Conservation (phyloP, 2,113 vertebrate genomes). For the Synodontis membranacea region DNA sequence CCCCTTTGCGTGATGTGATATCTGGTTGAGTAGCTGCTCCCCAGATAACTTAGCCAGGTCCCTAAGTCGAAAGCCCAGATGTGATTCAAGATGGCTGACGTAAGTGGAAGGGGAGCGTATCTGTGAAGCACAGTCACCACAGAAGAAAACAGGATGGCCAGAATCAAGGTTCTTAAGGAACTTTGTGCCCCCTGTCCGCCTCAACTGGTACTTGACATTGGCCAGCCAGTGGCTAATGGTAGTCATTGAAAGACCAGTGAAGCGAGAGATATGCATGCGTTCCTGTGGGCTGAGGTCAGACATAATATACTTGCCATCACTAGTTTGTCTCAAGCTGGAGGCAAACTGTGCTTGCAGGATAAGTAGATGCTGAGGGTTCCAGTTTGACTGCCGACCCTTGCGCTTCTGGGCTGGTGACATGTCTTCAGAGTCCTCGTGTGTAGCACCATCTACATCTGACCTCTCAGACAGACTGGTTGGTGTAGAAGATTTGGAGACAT, state of each 20-base stretch:
- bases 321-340: slow-evolving; percentile 93
- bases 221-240: slow-evolving; percentile 99
- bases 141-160: slow-evolving; percentile 98
- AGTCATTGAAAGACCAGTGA: slow-evolving; percentile 98
- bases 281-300: slow-evolving; percentile 98
- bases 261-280: slow-evolving; percentile 97
- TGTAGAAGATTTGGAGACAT: slow-evolving; percentile 94
- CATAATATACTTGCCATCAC: slow-evolving; percentile 96
- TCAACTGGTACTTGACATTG: slow-evolving; percentile 98
- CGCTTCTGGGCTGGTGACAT: slow-evolving; percentile 94
- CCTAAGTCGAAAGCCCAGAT: slow-evolving; percentile 95
- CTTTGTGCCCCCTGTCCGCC: slow-evolving; percentile 98
- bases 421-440: slow-evolving; percentile 91
- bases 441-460: slow-evolving; percentile 89
- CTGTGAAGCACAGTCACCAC: slow-evolving; percentile 97
- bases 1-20: slow-evolving; percentile 89
- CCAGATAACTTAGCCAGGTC: slow-evolving; percentile 94
- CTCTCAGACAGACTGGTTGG: slow-evolving; percentile 95
- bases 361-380: slow-evolving; percentile 98
- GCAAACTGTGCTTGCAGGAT: slow-evolving; percentile 99
- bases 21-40: slow-evolving; percentile 90
- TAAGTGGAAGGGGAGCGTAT: slow-evolving; percentile 98
- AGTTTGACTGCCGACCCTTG: slow-evolving; percentile 98
- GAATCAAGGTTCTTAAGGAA: slow-evolving; percentile 99
- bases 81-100: slow-evolving; percentile 96